These are phyloP conservation scores for Dioctria linearis DNA, from an alignment of 2,888 invertebrate genomes.

Conservation along the genomic window DNA sequence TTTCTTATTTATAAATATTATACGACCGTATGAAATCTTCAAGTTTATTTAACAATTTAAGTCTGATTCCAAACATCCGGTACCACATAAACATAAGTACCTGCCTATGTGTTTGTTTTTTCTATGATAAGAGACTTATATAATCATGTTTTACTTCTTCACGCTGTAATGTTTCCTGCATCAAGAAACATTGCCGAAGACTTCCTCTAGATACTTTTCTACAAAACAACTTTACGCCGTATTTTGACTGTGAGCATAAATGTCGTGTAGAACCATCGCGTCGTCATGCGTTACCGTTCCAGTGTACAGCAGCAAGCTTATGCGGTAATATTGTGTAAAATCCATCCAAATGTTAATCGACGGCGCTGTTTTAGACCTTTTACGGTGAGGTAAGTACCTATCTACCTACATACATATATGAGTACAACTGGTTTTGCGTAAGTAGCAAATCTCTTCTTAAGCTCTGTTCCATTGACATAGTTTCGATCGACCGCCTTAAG, in stretches of 20 bases:
- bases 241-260: too few relatives aligned
- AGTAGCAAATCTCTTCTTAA: conserved; percentile 23
- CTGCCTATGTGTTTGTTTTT: too few relatives aligned
- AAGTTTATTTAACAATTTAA: not conserved
- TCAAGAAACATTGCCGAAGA: not conserved
- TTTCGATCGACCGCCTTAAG: conserved; percentile 12
- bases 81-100: not conserved
- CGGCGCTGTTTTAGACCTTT: not conserved
- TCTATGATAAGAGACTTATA: not conserved
- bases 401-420: too few relatives aligned
- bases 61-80: conserved; percentile 1
- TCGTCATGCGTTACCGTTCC: too few relatives aligned
- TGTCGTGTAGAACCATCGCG: too few relatives aligned
- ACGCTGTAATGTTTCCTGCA: not conserved
- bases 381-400: not conserved
- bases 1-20: too few relatives aligned
- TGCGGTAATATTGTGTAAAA: not conserved
- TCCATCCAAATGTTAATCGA: conserved; percentile 6
- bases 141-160: conserved; percentile 6
- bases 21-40: too few relatives aligned
- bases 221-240: not conserved
- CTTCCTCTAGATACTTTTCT: conserved; percentile 3
- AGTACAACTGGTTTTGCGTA: conserved; percentile 32
- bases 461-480: conserved; percentile 23
- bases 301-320: not conserved